Percentiles rank a stretch among this genome's conserved stretches.
These are phyloP conservation scores for Paedocypris micromegethes DNA, from an alignment of 2,797 vertebrate genomes.

Conservation along the genomic window DNA sequence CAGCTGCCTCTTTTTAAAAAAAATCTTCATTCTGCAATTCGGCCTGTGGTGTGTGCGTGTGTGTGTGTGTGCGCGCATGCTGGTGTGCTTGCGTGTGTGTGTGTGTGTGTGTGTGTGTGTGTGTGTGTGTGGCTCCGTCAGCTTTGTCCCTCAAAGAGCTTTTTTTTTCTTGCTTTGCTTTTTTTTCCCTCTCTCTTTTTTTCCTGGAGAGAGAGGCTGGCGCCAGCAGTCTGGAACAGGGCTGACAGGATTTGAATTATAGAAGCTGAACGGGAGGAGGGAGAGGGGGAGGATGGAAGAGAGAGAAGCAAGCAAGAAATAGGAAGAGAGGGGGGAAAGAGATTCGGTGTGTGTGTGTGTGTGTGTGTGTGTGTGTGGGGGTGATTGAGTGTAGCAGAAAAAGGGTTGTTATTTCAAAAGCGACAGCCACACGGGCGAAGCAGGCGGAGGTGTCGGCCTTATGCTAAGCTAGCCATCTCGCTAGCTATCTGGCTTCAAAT, in stretches of 20 bases:
- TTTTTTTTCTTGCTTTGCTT: slow-evolving; percentile 48
- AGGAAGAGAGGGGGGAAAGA: slow-evolving; percentile 30
- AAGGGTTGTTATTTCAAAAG: slow-evolving; percentile 63
- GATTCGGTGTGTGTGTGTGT: slow-evolving; percentile 40
- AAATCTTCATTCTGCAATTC: slow-evolving; percentile 53
- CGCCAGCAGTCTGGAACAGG: slow-evolving; percentile 79
- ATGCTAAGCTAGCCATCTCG: slow-evolving; percentile 40
- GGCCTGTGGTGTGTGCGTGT: slow-evolving; percentile 41
- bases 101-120: slow-evolving; percentile 17
- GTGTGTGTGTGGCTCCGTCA: slow-evolving; percentile 49
- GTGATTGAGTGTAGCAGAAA: slow-evolving; percentile 55
- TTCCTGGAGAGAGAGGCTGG: slow-evolving; percentile 63
- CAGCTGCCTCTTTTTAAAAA: slow-evolving; percentile 55
- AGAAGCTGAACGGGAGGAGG: slow-evolving; percentile 68
- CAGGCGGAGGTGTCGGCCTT: slow-evolving; percentile 42
- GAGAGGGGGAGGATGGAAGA: slow-evolving; percentile 43
- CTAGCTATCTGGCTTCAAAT: slow-evolving; percentile 25
- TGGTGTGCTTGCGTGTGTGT: slow-evolving; percentile 14
- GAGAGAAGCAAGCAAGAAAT: slow-evolving; percentile 28
- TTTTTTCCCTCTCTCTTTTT: slow-evolving; percentile 44
- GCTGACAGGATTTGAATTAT: slow-evolving; percentile 81
- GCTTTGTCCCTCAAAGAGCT: slow-evolving; percentile 72
- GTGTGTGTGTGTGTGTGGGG: slow-evolving; percentile 48
- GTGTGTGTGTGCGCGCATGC: slow-evolving; percentile 23
- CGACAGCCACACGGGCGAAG: slow-evolving; percentile 53